These are phyloP conservation scores for Forpus xanthops DNA, from an alignment of 2,797 vertebrate genomes.

Conservation along the genomic window DNA sequence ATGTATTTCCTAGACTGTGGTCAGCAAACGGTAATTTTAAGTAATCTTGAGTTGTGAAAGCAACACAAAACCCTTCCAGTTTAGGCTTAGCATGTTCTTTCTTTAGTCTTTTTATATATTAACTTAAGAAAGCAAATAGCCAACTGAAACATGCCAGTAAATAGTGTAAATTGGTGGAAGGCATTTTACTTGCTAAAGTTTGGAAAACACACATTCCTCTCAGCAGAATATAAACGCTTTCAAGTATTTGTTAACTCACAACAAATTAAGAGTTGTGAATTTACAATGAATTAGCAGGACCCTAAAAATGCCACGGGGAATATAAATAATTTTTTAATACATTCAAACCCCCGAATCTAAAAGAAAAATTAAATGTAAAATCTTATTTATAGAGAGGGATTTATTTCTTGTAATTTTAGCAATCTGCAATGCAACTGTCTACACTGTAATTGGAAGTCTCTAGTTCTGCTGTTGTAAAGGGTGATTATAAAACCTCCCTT, in stretches of 20 bases:
- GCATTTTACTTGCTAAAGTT: background rate
- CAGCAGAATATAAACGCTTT: constrained; percentile 41
- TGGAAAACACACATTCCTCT: constrained; percentile 49
- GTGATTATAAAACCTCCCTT: background rate
- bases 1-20: background rate
- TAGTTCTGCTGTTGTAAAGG: background rate
- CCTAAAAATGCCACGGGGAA: background rate
- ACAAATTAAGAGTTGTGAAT: background rate
- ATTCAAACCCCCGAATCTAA: background rate
- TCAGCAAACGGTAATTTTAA: background rate
- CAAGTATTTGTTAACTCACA: constrained; percentile 45
- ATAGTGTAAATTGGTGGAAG: background rate
- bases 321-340: background rate
- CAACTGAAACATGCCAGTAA: background rate
- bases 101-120: background rate
- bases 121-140: background rate
- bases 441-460: background rate
- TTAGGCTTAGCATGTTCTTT: background rate
- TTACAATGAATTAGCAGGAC: background rate
- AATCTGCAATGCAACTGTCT: background rate
- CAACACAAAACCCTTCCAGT: background rate
- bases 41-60: background rate
- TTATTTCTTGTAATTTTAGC: background rate
- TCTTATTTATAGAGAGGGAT: background rate
- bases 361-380: background rate